Percentiles rank a stretch among this genome's conserved stretches.
phyloP scores from a whole-genome alignment of 2,797 vertebrate species.

The Syndactyla subalaris region DNA sequence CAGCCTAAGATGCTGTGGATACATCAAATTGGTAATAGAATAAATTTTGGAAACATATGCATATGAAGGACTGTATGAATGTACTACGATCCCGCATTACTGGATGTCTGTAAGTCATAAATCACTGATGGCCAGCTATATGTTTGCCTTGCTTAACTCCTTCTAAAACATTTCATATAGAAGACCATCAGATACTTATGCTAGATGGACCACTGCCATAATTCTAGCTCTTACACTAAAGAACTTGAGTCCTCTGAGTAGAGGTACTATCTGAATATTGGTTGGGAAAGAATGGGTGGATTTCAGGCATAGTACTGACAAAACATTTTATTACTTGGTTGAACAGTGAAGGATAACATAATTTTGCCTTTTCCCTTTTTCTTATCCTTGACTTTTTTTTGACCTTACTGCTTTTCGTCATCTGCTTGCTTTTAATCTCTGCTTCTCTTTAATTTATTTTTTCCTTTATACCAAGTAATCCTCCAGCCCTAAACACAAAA shows the following conservation, averaged over 20 bases:
- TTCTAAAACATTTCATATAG: not conserved
- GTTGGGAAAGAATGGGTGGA: not conserved
- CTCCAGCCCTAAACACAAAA: not conserved
- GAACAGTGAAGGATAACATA: not conserved
- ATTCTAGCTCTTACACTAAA: not conserved
- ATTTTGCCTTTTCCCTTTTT: not conserved
- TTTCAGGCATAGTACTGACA: not conserved
- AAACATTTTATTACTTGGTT: not conserved
- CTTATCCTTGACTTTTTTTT: not conserved
- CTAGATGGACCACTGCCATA: not conserved
- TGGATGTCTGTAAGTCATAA: not conserved
- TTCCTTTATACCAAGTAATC: not conserved
- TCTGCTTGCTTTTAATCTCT: constrained; percentile 4
- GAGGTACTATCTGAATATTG: not conserved
- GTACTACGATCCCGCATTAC: not conserved
- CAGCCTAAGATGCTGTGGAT: not conserved
- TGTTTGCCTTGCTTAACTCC: not conserved
- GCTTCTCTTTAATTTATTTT: not conserved
- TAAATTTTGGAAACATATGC: not conserved
- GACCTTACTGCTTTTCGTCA: not conserved
- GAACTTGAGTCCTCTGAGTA: not conserved
- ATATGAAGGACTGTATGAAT: not conserved
- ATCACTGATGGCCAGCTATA: not conserved
- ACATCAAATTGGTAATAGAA: not conserved
- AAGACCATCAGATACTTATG: not conserved